A percentile compares a stretch with the other conserved stretches of the same genome.
Evolutionary conservation across 2,888 invertebrate species (phyloP).

Genomic region (Harmothoe impar): DNA sequence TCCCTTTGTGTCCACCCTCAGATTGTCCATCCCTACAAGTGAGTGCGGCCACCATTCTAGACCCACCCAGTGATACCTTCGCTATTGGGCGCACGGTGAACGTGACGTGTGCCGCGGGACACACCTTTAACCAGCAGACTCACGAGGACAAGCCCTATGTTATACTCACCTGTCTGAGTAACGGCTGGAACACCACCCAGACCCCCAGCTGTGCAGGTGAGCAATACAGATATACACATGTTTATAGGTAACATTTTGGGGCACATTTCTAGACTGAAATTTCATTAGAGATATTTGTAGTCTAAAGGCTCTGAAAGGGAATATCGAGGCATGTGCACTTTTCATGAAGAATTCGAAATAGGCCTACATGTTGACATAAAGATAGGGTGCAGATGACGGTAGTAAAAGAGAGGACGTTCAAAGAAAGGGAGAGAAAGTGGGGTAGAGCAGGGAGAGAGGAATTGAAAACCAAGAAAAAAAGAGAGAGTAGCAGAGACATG

Average conservation of each 20-base stretch:
- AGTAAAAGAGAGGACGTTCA: no score
- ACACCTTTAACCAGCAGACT: neutral
- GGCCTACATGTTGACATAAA: no score
- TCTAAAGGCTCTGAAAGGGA: no score
- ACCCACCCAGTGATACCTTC: neutral
- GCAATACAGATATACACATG: neutral
- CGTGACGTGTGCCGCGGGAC: neutral
- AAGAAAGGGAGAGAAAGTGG: no score
- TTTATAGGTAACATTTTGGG: neutral
- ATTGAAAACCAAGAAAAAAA: no score
- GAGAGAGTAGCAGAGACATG: no score
- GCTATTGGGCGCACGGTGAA: neutral
- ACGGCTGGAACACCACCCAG: constrained; percentile 19
- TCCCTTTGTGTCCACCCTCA: neutral
- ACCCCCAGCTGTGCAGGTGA: constrained; percentile 13
- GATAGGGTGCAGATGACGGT: no score
- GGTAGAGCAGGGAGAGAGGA: no score
- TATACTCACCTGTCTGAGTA: neutral
- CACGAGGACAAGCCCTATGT: neutral
- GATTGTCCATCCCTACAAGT: neutral
- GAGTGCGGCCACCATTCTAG: neutral
- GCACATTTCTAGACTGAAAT: no score
- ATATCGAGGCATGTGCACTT: no score
- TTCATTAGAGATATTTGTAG: no score
- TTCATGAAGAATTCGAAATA: no score